A percentile compares a stretch with the other conserved stretches of the same genome.
Conservation (phyloP, 2,888 invertebrate species). For the Cactoblastis cactorum region DNA sequence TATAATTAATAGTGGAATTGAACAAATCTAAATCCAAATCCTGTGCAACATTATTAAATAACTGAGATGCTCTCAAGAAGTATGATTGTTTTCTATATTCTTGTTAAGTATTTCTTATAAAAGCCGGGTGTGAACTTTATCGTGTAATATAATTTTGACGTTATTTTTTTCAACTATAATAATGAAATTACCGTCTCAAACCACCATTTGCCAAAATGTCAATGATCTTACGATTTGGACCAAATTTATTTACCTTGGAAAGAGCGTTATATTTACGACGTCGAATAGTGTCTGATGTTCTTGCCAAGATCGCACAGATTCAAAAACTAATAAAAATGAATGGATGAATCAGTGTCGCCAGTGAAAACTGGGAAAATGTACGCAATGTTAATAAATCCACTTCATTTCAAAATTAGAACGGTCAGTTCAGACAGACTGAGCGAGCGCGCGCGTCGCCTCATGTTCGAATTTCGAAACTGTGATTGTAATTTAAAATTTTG, state of each 20-base stretch:
- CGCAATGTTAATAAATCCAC: constrained; percentile 72
- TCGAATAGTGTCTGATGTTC: constrained; percentile 19
- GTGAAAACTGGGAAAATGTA: constrained; percentile 69
- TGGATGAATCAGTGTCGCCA: constrained; percentile 57
- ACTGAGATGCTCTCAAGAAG: too few relatives aligned
- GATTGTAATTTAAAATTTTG: background rate
- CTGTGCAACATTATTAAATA: too few relatives aligned
- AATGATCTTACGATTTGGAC: constrained; percentile 8
- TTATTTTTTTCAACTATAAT: background rate
- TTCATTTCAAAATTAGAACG: constrained; percentile 73
- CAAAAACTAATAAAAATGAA: constrained; percentile 35
- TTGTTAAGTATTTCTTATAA: too few relatives aligned
- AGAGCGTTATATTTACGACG: constrained; percentile 12
- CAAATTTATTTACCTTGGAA: constrained; percentile 9
- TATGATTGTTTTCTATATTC: too few relatives aligned
- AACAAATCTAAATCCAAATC: too few relatives aligned
- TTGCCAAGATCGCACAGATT: constrained; percentile 27
- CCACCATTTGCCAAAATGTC: constrained; percentile 7
- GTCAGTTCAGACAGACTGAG: constrained; percentile 62
- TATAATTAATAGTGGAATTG: too few relatives aligned
- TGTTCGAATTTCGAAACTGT: constrained; percentile 22
- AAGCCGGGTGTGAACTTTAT: too few relatives aligned
- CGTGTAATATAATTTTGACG: too few relatives aligned
- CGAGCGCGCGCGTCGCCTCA: constrained; percentile 57
- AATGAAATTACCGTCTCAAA: background rate